Evolutionary conservation across 2,797 vertebrate genomes (phyloP).

Genomic region (Pangasius larnaudii): DNA sequence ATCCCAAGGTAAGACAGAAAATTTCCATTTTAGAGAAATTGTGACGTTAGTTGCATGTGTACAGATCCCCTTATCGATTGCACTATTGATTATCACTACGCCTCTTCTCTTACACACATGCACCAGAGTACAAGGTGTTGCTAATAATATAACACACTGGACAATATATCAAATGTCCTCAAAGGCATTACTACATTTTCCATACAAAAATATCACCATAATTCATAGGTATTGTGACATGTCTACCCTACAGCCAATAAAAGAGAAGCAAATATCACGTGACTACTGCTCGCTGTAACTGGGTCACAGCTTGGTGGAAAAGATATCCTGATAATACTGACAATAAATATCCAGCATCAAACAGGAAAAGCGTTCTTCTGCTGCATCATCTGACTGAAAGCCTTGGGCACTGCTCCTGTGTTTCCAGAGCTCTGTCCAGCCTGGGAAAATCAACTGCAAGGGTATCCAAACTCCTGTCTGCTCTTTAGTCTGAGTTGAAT

Average conservation of each 20-base stretch:
- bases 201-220: not conserved
- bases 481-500: not conserved
- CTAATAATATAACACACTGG: not conserved
- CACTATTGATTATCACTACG: not conserved
- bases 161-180: not conserved
- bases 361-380: constrained; percentile 24
- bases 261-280: constrained; percentile 26
- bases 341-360: constrained; percentile 30
- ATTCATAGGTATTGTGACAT: not conserved
- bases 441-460: constrained; percentile 9
- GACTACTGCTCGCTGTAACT: not conserved
- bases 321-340: constrained; percentile 14
- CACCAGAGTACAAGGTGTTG: not conserved
- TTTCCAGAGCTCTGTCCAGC: constrained; percentile 25
- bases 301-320: constrained; percentile 26
- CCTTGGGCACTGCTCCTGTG: constrained; percentile 9
- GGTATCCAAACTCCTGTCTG: constrained; percentile 26
- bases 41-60: not conserved
- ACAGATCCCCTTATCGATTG: not conserved
- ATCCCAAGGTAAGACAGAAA: not conserved
- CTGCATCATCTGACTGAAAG: constrained; percentile 35
- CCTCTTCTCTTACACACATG: not conserved
- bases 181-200: not conserved
- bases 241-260: constrained; percentile 1
- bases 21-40: not conserved